Evolutionary conservation across 2,888 invertebrate genomes (phyloP).

Genomic region (Steinernema carpocapsae): DNA sequence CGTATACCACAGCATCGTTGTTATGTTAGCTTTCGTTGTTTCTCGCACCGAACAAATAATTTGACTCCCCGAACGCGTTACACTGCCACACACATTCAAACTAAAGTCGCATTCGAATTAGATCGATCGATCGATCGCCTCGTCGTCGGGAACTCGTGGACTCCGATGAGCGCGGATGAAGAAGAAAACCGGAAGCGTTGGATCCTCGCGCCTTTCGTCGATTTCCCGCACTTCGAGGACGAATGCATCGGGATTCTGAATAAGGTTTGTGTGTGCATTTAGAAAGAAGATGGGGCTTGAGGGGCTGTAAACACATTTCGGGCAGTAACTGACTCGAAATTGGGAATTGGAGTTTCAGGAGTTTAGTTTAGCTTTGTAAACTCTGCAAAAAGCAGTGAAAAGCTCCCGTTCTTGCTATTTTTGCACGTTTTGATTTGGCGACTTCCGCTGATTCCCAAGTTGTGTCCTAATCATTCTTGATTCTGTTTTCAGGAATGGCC

Average conservation of each 20-base stretch:
- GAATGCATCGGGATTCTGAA: constrained; percentile 24
- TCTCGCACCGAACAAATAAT: constrained; percentile 31
- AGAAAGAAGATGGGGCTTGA: no score
- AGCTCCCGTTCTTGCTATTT: no score
- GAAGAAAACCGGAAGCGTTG: constrained; percentile 9
- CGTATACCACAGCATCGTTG: constrained; percentile 3
- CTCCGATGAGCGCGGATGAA: background rate
- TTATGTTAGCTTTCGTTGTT: constrained; percentile 28
- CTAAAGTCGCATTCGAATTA: background rate
- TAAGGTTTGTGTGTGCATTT: constrained; percentile 4
- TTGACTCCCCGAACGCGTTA: constrained; percentile 7
- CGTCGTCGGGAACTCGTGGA: no score
- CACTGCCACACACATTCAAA: constrained; percentile 1
- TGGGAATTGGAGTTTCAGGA: no score
- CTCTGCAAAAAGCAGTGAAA: no score
- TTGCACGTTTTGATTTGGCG: no score
- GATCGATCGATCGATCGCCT: constrained; percentile 20
- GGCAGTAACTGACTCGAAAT: no score
- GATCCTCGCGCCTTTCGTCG: constrained; percentile 13
- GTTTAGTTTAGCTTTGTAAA: no score
- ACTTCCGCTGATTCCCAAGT: no score
- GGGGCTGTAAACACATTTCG: no score
- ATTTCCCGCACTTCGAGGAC: constrained; percentile 21
- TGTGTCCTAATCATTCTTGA: background rate
- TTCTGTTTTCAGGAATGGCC: constrained; percentile 35